phyloP scores from a whole-genome alignment of 2,797 vertebrate genomes.

The Phyllotis vaccarum region DNA sequence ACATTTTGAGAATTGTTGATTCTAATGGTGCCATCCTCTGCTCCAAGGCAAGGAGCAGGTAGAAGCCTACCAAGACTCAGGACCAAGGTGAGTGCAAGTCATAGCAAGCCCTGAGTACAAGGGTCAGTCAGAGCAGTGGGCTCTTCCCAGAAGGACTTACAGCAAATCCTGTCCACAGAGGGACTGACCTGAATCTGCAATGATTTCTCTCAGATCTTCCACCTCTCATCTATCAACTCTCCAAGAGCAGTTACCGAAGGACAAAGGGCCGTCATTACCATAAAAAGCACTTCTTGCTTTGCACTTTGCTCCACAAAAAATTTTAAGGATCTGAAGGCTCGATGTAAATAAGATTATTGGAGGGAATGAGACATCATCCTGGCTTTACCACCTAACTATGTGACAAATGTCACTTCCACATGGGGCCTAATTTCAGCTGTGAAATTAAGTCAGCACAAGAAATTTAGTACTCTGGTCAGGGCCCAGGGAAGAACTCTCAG shows the following conservation, averaged over 20 bases:
- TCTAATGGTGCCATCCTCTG: neutral
- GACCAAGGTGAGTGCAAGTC: neutral
- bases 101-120: no score
- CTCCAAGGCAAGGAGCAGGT: neutral
- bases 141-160: neutral
- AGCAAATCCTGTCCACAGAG: neutral
- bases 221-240: neutral
- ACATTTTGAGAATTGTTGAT: neutral
- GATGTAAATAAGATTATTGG: neutral
- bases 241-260: neutral
- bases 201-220: neutral
- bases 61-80: no score
- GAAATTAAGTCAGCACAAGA: neutral
- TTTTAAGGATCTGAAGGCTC: neutral
- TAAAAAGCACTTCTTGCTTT: neutral
- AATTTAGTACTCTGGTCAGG: neutral
- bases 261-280: accelerated
- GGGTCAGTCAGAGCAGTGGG: neutral
- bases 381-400: neutral
- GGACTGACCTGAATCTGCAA: neutral
- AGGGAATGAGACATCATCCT: neutral
- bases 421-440: neutral
- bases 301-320: neutral
- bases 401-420: neutral
- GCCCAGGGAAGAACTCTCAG: neutral